Conservation (phyloP, 2,888 invertebrate genomes). For the Ormyrus nitidulus region DNA sequence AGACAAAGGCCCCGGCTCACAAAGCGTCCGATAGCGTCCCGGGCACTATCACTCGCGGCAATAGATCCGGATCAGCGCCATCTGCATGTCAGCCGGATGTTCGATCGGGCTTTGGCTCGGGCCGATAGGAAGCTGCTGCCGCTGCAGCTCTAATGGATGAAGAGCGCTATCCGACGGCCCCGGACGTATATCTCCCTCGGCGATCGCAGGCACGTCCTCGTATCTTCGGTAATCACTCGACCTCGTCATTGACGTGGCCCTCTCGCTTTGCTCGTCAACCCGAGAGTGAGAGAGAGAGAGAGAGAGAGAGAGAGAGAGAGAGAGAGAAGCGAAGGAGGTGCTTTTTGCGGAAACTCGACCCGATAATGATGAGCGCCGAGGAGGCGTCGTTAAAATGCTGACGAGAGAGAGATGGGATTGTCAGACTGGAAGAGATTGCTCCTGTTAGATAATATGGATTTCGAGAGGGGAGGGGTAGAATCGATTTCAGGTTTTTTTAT, state of each 20-base stretch:
- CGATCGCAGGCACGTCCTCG: conserved; percentile 53
- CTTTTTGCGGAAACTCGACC: conserved; percentile 31
- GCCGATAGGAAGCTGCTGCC: background rate
- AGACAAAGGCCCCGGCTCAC: background rate
- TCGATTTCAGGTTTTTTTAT: too few species aligned
- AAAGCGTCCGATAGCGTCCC: background rate
- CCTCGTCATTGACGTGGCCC: conserved; percentile 23
- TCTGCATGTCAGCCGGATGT: background rate
- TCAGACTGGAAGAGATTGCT: conserved; percentile 25
- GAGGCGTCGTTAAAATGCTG: conserved; percentile 42
- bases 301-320: background rate
- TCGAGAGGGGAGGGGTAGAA: too few species aligned
- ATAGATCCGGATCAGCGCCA: background rate
- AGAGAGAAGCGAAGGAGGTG: background rate
- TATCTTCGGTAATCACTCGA: conserved; percentile 36
- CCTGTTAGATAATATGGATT: conserved; percentile 7
- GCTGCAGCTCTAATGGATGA: conserved; percentile 44
- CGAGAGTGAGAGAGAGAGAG: too few species aligned
- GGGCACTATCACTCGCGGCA: background rate
- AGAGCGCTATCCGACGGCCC: conserved; percentile 21
- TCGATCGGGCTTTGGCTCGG: too few species aligned
- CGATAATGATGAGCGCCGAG: conserved; percentile 34
- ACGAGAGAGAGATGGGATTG: conserved; percentile 13
- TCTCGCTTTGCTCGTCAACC: conserved; percentile 4
- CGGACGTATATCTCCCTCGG: conserved; percentile 18